Percentiles rank a stretch among this genome's conserved stretches.
These are phyloP conservation scores for Pyrrhia umbra DNA, from an alignment of 2,888 invertebrate species.

Conservation along the genomic window DNA sequence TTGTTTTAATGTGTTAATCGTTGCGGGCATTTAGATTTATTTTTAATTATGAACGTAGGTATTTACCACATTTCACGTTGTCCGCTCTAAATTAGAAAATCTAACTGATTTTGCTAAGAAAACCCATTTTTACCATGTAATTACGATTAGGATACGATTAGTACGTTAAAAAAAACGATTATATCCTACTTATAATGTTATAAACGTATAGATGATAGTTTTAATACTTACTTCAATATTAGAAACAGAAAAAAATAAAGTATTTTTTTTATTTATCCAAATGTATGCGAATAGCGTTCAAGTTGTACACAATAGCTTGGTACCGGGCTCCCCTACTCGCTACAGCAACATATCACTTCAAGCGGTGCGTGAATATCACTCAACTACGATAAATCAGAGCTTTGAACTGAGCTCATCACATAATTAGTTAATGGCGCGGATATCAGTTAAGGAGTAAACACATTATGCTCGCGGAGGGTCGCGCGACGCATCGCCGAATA, in stretches of 20 bases:
- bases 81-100: not conserved
- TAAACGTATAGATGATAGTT: no score
- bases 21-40: not conserved
- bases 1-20: not conserved
- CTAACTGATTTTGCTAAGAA: no score
- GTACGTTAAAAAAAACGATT: no score
- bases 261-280: no score
- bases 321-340: not conserved
- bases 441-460: conserved; percentile 33
- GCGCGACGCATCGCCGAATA: not conserved
- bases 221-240: no score
- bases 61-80: not conserved
- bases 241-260: no score
- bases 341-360: conserved; percentile 18
- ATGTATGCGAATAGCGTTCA: no score
- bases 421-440: conserved; percentile 53
- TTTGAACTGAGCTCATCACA: conserved; percentile 46
- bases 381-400: conserved; percentile 42
- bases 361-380: conserved; percentile 43
- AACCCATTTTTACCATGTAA: no score
- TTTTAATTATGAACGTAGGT: not conserved
- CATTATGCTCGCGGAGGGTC: conserved; percentile 10
- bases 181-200: no score
- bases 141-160: no score
- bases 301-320: no score